Percentiles rank a stretch among this genome's conserved stretches.
phyloP scores from a whole-genome alignment of 2,797 vertebrate genomes.

The Sphaeramia orbicularis region DNA sequence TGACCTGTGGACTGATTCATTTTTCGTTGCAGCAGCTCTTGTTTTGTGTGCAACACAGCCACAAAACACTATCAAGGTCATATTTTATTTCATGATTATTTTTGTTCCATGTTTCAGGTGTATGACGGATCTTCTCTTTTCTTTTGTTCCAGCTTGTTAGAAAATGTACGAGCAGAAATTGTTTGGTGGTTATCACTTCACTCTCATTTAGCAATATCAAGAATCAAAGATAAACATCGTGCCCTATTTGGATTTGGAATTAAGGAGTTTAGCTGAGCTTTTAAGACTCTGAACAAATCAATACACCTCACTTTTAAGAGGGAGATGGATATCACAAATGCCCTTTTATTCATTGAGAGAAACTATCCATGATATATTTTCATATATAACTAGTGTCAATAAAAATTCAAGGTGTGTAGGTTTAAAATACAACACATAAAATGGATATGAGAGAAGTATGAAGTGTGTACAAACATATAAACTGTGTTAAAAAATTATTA shows the following conservation, averaged over 20 bases:
- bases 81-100: neutral
- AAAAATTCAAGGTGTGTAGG: neutral
- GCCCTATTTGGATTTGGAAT: constrained; percentile 58
- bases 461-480: no score
- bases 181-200: constrained; percentile 43
- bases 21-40: constrained; percentile 15
- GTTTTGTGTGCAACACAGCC: constrained; percentile 6
- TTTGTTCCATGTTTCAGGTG: constrained; percentile 12
- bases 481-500: no score
- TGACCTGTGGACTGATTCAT: constrained; percentile 2
- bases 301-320: constrained; percentile 59
- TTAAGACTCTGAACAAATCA: constrained; percentile 73
- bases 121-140: constrained; percentile 28
- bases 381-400: constrained; percentile 9
- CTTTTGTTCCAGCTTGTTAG: constrained; percentile 18
- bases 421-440: constrained; percentile 16
- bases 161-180: constrained; percentile 30
- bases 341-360: constrained; percentile 38
- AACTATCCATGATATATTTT: constrained; percentile 21
- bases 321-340: constrained; percentile 64
- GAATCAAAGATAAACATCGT: constrained; percentile 68
- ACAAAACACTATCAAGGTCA: constrained; percentile 28
- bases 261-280: constrained; percentile 55
- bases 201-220: constrained; percentile 57
- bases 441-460: neutral